Evolutionary conservation across 2,888 invertebrate species (phyloP).

Genomic region (Amphipoea oculea): DNA sequence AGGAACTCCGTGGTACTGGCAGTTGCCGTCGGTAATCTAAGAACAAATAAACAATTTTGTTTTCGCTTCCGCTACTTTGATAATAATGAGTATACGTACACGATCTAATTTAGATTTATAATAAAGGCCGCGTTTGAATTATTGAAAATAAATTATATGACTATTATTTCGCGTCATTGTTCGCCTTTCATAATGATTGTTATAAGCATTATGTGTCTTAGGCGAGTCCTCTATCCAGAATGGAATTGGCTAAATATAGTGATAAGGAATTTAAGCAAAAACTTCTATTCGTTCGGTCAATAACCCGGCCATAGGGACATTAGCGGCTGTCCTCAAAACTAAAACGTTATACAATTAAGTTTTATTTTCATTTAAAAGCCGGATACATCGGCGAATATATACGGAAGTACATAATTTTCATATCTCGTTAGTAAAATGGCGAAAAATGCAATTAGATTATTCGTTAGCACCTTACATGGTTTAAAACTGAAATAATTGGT

Average conservation of each 20-base stretch:
- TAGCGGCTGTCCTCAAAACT: slow-evolving; percentile 12
- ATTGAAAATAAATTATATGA: background rate
- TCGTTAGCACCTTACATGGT: slow-evolving; percentile 1
- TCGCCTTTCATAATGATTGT: background rate
- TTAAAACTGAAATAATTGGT: slow-evolving; percentile 14
- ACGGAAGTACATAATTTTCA: slow-evolving; percentile 35
- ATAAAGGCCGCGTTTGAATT: background rate
- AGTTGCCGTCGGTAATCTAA: slow-evolving; percentile 17
- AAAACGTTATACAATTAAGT: background rate
- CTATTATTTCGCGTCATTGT: background rate
- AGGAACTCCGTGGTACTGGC: slow-evolving; percentile 21
- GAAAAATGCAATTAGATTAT: slow-evolving; percentile 23
- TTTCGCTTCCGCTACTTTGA: slow-evolving; percentile 50
- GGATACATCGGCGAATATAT: slow-evolving; percentile 6
- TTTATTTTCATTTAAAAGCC: slow-evolving; percentile 15
- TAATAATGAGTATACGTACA: slow-evolving; percentile 11
- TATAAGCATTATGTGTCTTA: background rate
- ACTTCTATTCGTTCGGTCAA: background rate
- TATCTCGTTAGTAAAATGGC: background rate
- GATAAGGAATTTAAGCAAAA: background rate
- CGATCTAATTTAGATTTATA: slow-evolving; percentile 29
- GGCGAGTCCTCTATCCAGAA: background rate
- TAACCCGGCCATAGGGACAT: background rate
- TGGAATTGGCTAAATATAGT: background rate
- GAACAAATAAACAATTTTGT: slow-evolving; percentile 54